A percentile compares a stretch with the other conserved stretches of the same genome.
These are phyloP conservation scores for Bellardia bayeri DNA, from an alignment of 2,888 invertebrate genomes.

Conservation along the genomic window DNA sequence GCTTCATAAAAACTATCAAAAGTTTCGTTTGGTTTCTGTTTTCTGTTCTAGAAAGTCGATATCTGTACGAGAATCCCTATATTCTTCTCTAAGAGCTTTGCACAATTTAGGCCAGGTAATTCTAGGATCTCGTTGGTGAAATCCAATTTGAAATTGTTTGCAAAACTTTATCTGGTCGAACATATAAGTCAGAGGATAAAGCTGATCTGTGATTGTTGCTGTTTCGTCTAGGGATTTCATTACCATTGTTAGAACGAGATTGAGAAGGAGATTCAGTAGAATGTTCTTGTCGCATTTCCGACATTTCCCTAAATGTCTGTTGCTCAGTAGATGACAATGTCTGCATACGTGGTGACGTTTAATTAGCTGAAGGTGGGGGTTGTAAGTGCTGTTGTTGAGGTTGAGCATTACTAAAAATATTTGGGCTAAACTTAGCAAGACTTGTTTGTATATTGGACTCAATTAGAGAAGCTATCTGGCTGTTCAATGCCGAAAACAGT, in stretches of 20 bases:
- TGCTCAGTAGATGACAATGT: conserved; percentile 24
- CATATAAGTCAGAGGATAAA: neutral
- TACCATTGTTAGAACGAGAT: neutral
- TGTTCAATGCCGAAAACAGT: neutral
- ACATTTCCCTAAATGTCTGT: conserved; percentile 9
- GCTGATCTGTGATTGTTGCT: neutral
- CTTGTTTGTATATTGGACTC: neutral
- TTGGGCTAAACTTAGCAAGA: conserved; percentile 1
- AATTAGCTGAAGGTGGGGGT: no score
- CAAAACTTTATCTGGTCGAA: conserved; percentile 48
- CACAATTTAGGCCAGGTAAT: conserved; percentile 43
- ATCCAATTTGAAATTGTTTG: conserved; percentile 48
- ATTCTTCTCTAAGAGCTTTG: conserved; percentile 25
- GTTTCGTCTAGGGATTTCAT: neutral
- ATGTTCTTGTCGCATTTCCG: neutral
- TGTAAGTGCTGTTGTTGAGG: neutral
- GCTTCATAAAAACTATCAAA: conserved; percentile 55
- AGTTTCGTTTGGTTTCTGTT: conserved; percentile 27
- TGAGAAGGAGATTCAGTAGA: neutral
- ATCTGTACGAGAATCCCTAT: conserved; percentile 31
- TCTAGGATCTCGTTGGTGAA: neutral
- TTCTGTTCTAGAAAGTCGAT: conserved; percentile 7
- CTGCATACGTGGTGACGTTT: neutral
- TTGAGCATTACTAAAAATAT: neutral
- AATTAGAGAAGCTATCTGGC: conserved; percentile 14